These are phyloP conservation scores for Conus ventricosus DNA, from an alignment of 1,140 invertebrate species.

Conservation along the genomic window DNA sequence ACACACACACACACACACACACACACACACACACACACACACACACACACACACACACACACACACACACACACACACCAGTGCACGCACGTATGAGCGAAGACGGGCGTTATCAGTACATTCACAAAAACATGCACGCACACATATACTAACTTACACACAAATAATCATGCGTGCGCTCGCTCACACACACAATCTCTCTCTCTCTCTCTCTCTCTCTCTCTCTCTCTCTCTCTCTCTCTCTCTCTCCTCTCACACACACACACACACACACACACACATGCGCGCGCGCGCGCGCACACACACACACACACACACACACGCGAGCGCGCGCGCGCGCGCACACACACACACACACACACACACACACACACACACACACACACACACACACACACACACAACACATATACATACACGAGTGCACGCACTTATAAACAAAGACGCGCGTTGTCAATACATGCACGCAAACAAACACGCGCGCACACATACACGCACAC, in stretches of 20 bases:
- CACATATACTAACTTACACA: too few relatives aligned
- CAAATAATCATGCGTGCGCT: background rate
- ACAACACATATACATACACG: too few relatives aligned
- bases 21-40: background rate
- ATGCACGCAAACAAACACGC: too few relatives aligned
- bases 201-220: conserved; percentile 15
- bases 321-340: too few relatives aligned
- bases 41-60: background rate
- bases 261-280: background rate
- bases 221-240: conserved; percentile 15
- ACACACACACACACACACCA: background rate
- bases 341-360: background rate
- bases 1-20: background rate
- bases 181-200: background rate
- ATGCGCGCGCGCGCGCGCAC: too few relatives aligned
- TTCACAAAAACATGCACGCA: too few relatives aligned
- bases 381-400: background rate
- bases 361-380: background rate
- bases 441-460: too few relatives aligned
- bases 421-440: too few relatives aligned
- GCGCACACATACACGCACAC: background rate
- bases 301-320: background rate
- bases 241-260: background rate
- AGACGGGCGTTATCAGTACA: too few relatives aligned
- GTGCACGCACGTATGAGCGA: too few relatives aligned